Evolutionary conservation across 2,888 invertebrate species (phyloP), one percentile per base, ranked within the genome.

Genomic region (Drosophila monieri): DNA sequence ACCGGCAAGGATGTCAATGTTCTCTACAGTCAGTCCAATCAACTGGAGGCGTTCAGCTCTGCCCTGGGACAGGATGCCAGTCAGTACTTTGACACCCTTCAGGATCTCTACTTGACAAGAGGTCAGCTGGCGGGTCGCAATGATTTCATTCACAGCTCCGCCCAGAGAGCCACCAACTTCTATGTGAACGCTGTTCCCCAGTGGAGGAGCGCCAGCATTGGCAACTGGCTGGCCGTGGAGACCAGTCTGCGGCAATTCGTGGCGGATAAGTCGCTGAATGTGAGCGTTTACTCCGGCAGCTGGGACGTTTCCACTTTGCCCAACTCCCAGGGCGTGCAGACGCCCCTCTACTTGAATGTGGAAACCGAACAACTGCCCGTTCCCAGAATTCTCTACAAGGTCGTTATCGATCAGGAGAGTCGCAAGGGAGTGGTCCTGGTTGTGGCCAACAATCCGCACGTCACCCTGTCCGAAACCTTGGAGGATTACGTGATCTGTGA

Each of bases 161-260:
- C 93, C 48, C 93, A 93, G 67, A 88, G 90, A 6, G 92, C 92
- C 0, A 93, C 93, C 0, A 93, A 92, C 84, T 92, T 92, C 71
- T 93, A 92, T 76, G 89, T 93, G 1, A 94, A 94, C 77, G 91
- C 90, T 0, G 92, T 92, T 1, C 93, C 93, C 0, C 93, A 93
- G 66, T 93, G 93, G 93, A 91, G 92, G 69, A 91, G 91, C 5
- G 93, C 94, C 73, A 94, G 94, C 77, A 92, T 90, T 0, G 92
- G 92, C 5, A 94, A 94, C 76, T 94, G 94, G 94, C 89, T 92
- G 48, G 77, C 81, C 0, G 85, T 93, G 21, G 94, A 94, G 88
- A 67, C 62, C 0, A 90, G 90, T 57, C 89, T 93, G 0, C 89
- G 93, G 48, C 78, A 85, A 8, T 92, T 92, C 56, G 93, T 93